Evolutionary conservation across 2,797 vertebrate species (phyloP).

Genomic region (Gadopsis marmoratus): DNA sequence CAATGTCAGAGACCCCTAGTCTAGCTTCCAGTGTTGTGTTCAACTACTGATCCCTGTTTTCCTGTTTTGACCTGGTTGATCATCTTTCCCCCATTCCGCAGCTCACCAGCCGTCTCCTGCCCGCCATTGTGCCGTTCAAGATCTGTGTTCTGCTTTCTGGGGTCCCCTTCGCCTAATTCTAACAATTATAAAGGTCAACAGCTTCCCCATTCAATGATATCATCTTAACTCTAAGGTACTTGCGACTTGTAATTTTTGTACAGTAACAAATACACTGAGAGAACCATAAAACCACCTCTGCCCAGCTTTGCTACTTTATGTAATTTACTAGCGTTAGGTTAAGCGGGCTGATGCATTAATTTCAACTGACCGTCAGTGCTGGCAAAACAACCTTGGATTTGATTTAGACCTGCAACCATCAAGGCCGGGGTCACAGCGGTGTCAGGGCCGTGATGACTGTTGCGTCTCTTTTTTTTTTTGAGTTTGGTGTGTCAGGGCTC

Average conservation of each 20-base stretch:
- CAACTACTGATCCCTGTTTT: too few species aligned
- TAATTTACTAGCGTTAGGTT: constrained; percentile 54
- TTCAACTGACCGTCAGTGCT: constrained; percentile 43
- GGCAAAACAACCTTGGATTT: constrained; percentile 75
- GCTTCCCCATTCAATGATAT: too few species aligned
- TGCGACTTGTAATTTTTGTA: background rate
- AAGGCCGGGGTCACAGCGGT: constrained; percentile 43
- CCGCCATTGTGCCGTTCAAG: too few species aligned
- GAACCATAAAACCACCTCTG: background rate
- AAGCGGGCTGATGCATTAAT: constrained; percentile 41
- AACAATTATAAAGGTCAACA: too few species aligned
- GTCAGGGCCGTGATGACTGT: constrained; percentile 47
- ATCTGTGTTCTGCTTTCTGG: too few species aligned
- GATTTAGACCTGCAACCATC: constrained; percentile 74
- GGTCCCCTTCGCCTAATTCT: too few species aligned
- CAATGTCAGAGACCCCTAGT: too few species aligned
- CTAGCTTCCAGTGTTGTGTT: too few species aligned
- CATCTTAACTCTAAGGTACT: too few species aligned
- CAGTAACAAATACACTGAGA: background rate
- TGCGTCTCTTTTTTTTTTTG: constrained; percentile 8
- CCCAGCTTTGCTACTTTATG: constrained; percentile 14
- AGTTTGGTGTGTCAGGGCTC: constrained; percentile 11
- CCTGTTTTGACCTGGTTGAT: too few species aligned
- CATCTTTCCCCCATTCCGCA: too few species aligned
- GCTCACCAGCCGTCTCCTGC: too few species aligned